Base-by-base conservation (phyloP, 1,140 invertebrate species). In the Anastrepha ludens region DNA sequence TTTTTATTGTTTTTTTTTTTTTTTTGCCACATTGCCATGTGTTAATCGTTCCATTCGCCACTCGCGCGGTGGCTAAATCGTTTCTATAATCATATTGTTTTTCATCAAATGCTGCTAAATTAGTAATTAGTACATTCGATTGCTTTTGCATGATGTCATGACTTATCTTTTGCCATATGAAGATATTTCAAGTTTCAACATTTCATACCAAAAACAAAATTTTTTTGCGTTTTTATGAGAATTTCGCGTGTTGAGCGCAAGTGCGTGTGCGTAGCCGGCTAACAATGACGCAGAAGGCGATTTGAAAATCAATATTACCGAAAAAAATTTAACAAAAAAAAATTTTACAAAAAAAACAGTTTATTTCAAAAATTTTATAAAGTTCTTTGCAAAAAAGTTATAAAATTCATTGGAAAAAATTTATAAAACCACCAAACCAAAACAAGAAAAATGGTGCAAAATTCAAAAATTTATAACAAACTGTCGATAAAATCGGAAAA, bases 71-170 rank as follows among this genome's bases (percentile, higher is more conserved):
- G 74, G 55, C 74, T 81, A 55, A 81, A 81, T 86, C 85, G 85
- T 86, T 44, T 11, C 15, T 39, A 86, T 86, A 62, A 86, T 5
- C 59, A 65, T n/a, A 60, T 60, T 86, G 65, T 74, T 59, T 70
- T 86, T 47, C 88, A 78, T 78, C 58, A 85, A 81, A 81, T 81
- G 47, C 47, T 55, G 85, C 62, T 86, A 86, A 86, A 86, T 86
- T 86, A 86, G 85, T 65, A 86, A 86, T 86, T 86, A 86, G 44
- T 50, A 55, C 15, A 81, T 20, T 20, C 47, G 47, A 58, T 81
- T 50, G 70, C 70, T 74, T 74, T 47, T 78, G 87, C 89, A 89
- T 91, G 91, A 91, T 91, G 91, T 91, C 91, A 91, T 91, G 89
- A 92, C 90, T 92, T 92, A 92, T 91, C 90, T 86, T 86, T 86